Evolutionary conservation across 2,797 vertebrate genomes (phyloP).

Genomic region (Poeciliopsis infans): DNA sequence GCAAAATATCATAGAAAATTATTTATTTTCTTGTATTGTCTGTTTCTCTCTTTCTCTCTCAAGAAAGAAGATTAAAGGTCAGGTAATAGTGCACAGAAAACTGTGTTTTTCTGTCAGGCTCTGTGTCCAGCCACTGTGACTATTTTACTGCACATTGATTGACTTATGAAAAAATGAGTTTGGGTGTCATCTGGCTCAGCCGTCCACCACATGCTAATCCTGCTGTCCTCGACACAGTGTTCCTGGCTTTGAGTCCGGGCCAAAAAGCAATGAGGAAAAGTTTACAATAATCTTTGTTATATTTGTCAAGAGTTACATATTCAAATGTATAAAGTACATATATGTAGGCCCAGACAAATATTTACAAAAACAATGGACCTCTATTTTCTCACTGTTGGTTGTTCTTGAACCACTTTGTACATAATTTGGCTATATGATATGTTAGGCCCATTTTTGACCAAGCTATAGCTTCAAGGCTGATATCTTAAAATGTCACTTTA

Average conservation of each 20-base stretch:
- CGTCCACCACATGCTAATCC: too few relatives aligned
- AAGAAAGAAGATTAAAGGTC: neutral
- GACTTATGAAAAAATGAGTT: too few relatives aligned
- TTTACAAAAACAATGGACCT: neutral
- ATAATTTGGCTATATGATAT: neutral
- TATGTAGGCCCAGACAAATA: neutral
- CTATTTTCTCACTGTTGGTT: neutral
- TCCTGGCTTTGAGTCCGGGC: neutral
- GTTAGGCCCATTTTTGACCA: neutral
- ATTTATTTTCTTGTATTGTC: neutral
- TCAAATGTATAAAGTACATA: neutral
- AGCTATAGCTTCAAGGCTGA: neutral
- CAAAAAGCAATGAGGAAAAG: neutral
- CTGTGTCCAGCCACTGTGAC: neutral
- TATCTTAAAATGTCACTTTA: neutral
- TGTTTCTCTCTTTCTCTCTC: neutral
- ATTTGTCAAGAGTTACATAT: neutral
- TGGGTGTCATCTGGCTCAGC: too few relatives aligned
- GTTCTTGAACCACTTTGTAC: neutral
- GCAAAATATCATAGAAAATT: neutral
- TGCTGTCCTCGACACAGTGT: neutral
- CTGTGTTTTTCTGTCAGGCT: neutral
- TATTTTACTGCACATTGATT: neutral
- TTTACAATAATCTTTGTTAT: neutral
- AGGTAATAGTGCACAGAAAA: neutral